A percentile compares a stretch with the other conserved stretches of the same genome.
phyloP scores from a whole-genome alignment of 2,888 invertebrate genomes.

The Agonopterix subpropinquella region DNA sequence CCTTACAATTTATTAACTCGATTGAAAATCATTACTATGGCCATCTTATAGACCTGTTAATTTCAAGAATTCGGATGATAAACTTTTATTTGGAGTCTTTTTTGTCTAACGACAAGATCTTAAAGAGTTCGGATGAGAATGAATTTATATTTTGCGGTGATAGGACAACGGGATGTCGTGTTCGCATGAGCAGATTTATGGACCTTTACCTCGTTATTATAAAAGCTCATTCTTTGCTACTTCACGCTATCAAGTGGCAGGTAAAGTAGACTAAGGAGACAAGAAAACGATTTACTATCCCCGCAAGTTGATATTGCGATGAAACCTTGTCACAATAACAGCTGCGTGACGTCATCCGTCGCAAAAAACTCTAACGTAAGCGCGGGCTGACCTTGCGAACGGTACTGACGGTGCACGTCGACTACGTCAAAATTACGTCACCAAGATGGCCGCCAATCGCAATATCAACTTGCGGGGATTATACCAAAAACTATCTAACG shows the following conservation, averaged over 20 bases:
- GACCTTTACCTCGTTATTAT: slow-evolving; percentile 42
- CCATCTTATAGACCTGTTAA: slow-evolving; percentile 38
- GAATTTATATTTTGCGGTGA: slow-evolving; percentile 22
- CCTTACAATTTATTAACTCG: slow-evolving; percentile 21
- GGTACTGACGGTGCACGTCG: no score
- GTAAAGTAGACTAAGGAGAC: slow-evolving; percentile 18
- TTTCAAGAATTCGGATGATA: slow-evolving; percentile 37
- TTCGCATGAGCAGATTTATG: slow-evolving; percentile 37
- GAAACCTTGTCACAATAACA: no score
- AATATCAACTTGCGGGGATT: no score
- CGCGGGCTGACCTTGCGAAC: no score
- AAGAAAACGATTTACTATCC: no score
- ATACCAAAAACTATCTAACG: no score
- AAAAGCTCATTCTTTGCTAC: slow-evolving; percentile 37
- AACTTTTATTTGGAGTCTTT: slow-evolving; percentile 39
- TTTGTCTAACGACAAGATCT: slow-evolving; percentile 18
- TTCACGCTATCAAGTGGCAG: slow-evolving; percentile 54
- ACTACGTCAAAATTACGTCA: no score
- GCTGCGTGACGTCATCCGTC: no score
- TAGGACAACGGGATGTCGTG: slow-evolving; percentile 15
- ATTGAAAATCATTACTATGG: slow-evolving; percentile 40
- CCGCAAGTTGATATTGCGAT: no score
- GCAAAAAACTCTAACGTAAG: no score
- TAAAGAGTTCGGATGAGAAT: slow-evolving; percentile 19
- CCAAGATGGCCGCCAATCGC: no score